phyloP scores from a whole-genome alignment of 2,797 vertebrate species.

The Podarcis lilfordi region DNA sequence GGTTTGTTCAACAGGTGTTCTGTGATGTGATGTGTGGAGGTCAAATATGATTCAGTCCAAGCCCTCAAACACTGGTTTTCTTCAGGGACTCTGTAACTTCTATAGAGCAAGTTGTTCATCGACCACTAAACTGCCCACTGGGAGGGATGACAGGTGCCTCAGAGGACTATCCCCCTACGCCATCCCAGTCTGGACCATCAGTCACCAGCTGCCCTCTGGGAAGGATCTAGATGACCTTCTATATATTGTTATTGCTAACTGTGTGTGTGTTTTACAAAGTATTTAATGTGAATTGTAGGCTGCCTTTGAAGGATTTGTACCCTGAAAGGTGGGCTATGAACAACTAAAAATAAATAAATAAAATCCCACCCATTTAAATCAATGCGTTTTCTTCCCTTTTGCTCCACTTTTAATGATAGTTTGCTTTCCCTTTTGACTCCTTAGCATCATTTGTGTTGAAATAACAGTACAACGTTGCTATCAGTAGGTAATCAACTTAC shows the following conservation, averaged over 20 bases:
- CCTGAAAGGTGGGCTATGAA: neutral
- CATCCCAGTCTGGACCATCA: too few relatives aligned
- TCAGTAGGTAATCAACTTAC: neutral
- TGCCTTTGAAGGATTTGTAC: neutral
- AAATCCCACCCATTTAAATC: neutral
- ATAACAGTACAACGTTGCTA: neutral
- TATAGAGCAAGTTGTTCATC: too few relatives aligned
- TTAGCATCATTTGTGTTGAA: conserved; percentile 27
- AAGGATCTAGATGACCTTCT: too few relatives aligned
- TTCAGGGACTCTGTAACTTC: neutral
- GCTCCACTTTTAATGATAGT: neutral
- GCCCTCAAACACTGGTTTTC: too few relatives aligned
- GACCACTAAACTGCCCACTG: too few relatives aligned
- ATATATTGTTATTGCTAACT: too few relatives aligned
- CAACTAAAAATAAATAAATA: neutral
- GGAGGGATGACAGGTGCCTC: too few relatives aligned
- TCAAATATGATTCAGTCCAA: neutral
- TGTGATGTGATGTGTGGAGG: neutral
- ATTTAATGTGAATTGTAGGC: too few relatives aligned
- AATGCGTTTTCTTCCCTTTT: neutral
- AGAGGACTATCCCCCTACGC: too few relatives aligned
- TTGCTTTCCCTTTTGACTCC: conserved; percentile 15
- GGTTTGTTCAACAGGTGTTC: too few relatives aligned
- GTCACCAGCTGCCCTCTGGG: too few relatives aligned
- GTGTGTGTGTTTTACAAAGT: too few relatives aligned